Evolutionary conservation across 2,888 invertebrate genomes (phyloP).

Genomic region (Sipunculus nudus): DNA sequence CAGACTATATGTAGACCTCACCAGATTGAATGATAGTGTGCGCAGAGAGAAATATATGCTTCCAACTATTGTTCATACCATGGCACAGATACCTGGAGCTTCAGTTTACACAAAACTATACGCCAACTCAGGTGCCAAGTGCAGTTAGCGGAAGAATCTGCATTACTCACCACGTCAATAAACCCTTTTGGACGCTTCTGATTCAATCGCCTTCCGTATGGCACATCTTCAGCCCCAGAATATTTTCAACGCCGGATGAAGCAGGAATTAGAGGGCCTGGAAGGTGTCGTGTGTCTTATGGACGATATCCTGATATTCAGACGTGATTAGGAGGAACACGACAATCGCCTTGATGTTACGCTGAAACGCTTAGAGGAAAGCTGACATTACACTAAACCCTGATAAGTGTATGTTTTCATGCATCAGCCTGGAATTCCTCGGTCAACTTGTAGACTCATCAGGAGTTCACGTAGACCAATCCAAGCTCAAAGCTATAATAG

Average conservation of each 20-base stretch:
- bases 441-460: not conserved
- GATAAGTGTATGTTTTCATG: slow-evolving; percentile 4
- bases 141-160: slow-evolving; percentile 15
- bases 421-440: slow-evolving; percentile 5
- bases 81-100: slow-evolving; percentile 17
- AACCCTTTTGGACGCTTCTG: slow-evolving; percentile 45
- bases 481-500: slow-evolving; percentile 5
- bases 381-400: slow-evolving; percentile 10
- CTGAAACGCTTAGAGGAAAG: not conserved
- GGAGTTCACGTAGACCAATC: slow-evolving; percentile 1
- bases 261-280: slow-evolving; percentile 49
- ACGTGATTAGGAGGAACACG: slow-evolving; percentile 43
- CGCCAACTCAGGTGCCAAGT: slow-evolving; percentile 29
- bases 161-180: slow-evolving; percentile 40
- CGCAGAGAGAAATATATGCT: slow-evolving; percentile 19
- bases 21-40: slow-evolving; percentile 23
- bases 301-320: slow-evolving; percentile 59
- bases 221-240: slow-evolving; percentile 63
- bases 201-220: slow-evolving; percentile 42
- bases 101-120: slow-evolving; percentile 35
- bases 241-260: slow-evolving; percentile 64
- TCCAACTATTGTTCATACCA: slow-evolving; percentile 15
- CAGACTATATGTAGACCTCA: not conserved
- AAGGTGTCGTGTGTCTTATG: slow-evolving; percentile 53
- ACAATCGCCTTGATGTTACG: slow-evolving; percentile 28